Evolutionary conservation across 2,113 vertebrate species (phyloP).

Genomic region (Serinus canaria): DNA sequence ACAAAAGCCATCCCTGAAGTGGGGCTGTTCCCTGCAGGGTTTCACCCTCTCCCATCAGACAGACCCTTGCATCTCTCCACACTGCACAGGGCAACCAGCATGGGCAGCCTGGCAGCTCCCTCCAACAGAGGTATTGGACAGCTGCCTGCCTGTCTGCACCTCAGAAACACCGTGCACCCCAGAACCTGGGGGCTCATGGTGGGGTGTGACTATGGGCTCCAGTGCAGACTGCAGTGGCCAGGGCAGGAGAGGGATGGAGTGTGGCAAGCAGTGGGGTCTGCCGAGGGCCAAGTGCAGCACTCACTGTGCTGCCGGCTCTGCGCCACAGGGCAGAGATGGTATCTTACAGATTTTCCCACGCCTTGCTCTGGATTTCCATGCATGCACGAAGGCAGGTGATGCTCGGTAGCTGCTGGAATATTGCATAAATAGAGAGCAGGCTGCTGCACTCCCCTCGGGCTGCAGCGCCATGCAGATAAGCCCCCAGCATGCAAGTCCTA

Average conservation of each 20-base stretch:
- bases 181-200: accelerated
- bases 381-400: not conserved
- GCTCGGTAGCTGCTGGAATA: not conserved
- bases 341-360: slow-evolving; percentile 53
- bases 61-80: not conserved
- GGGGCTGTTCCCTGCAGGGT: not conserved
- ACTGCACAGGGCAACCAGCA: not conserved
- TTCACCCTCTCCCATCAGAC: not conserved
- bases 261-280: not conserved
- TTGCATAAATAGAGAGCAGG: not conserved
- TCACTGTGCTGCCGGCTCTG: accelerated
- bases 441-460: not conserved
- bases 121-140: not conserved
- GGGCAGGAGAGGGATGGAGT: not conserved
- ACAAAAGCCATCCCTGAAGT: not conserved
- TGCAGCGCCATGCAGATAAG: not conserved
- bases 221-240: accelerated
- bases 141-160: not conserved
- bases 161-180: not conserved
- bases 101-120: not conserved
- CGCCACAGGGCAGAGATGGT: not conserved
- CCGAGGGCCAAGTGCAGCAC: not conserved
- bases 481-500: not conserved
- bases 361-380: not conserved
- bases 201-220: not conserved